Evolutionary conservation across 2,113 vertebrate genomes (phyloP).

Genomic region (Melanerpes aurifrons): DNA sequence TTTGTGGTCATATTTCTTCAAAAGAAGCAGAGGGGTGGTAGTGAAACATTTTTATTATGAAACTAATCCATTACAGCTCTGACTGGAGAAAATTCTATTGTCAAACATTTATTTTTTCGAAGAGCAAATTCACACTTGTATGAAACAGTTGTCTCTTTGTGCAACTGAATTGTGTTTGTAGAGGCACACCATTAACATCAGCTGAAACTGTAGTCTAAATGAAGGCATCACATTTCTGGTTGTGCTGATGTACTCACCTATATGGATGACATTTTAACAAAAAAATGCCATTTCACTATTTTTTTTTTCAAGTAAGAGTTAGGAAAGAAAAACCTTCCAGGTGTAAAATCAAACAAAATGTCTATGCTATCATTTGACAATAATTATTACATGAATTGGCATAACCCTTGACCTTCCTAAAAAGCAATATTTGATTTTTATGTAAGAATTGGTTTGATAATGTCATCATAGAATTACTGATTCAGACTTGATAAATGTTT

Average conservation of each 20-base stretch:
- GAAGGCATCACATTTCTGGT: neutral
- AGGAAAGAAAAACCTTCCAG: neutral
- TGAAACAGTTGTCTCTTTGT: neutral
- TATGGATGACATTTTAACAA: neutral
- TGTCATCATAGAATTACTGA: neutral
- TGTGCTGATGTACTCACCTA: neutral
- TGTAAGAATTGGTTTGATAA: neutral
- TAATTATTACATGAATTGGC: neutral
- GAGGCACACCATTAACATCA: neutral
- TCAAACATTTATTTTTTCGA: neutral
- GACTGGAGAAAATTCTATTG: neutral
- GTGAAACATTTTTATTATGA: neutral
- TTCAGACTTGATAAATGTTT: neutral
- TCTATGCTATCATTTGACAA: neutral
- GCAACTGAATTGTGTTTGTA: neutral
- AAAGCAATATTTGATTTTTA: slow-evolving; percentile 3
- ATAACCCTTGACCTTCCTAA: neutral
- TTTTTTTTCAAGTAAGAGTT: neutral
- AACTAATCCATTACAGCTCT: neutral
- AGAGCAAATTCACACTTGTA: neutral
- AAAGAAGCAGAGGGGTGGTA: neutral
- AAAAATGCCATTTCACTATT: neutral
- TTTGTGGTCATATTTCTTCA: neutral
- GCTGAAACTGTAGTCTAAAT: neutral
- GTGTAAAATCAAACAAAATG: neutral